Base-by-base conservation (phyloP, 2,113 vertebrate species). In the Seriola aureovittata region DNA sequence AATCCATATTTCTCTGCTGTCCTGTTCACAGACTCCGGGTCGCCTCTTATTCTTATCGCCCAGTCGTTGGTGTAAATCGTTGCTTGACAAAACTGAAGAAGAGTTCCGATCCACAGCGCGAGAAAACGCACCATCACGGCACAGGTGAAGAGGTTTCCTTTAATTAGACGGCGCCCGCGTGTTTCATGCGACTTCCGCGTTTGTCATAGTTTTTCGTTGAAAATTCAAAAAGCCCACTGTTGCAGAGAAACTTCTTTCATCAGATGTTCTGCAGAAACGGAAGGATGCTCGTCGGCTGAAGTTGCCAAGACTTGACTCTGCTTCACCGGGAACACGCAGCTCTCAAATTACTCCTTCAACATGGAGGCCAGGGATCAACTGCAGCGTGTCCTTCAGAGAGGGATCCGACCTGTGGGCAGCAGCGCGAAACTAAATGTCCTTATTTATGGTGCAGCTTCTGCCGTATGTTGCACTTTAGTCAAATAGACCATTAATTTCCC, bases 1-100 rank as follows among this genome's bases (percentile, higher is more conserved):
- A 97, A 98, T 92, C 96, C 97, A 89, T 97, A 96, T 92, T 97
- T 98, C 85, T 93, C 95, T 59, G 97, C 97, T 78, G 98, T 96
- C 86, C 93, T 88, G 93, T 95, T 86, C 82, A 96, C 97, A 92
- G 95, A 93, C 40, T 94, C 85, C 12, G 88, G 85, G 66, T 96
- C 96, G 55, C 96, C 97, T 29, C 90, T 68, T 81, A 99, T 96
- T 90, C 95, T 95, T 74, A 99, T 91, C 2, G 97, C 97, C 98
- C 98, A 99, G 91, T 97, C 96, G 93, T 99, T 98, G 80, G 97
- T 99, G 92, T 96, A 99, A 59, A 96, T 87, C 21, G 93, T 88
- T 71, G 96, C 94, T 50, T 95, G 91, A 92, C 96, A 96, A 79
- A 94, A 85, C 3, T 96, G 96, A 11, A 97, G 88, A 55, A 97